Evolutionary conservation across 2,888 invertebrate species (phyloP).

Genomic region (Sceliomorpha sp.): DNA sequence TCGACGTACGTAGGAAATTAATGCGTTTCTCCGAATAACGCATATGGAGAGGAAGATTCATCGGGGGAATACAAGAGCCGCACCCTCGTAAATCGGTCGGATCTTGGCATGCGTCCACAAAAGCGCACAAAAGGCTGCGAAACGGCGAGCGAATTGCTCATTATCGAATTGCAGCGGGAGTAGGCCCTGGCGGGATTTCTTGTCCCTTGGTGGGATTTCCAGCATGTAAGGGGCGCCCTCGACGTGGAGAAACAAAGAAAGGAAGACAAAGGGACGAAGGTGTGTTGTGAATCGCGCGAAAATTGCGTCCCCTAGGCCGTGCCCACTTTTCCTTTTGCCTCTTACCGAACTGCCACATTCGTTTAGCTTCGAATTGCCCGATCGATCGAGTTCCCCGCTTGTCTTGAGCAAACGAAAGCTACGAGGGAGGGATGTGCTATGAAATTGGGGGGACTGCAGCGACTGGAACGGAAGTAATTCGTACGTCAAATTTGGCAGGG

Average conservation of each 20-base stretch:
- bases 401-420: conserved; percentile 30
- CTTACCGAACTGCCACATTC: conserved; percentile 1
- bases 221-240: conserved; percentile 6
- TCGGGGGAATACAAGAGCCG: conserved; percentile 18
- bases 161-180: conserved; percentile 66
- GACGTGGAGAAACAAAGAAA: background rate
- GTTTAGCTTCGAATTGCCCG: conserved; percentile 18
- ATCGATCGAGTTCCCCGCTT: conserved; percentile 25
- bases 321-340: conserved; percentile 2
- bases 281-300: conserved; percentile 14
- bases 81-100: conserved; percentile 42
- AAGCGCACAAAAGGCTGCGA: conserved; percentile 72
- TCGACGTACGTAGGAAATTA: conserved; percentile 19
- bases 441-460: conserved; percentile 13
- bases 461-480: conserved; percentile 29
- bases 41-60: conserved; percentile 4
- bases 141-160: conserved; percentile 75
- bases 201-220: conserved; percentile 5
- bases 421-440: conserved; percentile 19
- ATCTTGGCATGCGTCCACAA: conserved; percentile 65
- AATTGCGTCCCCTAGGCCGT: conserved; percentile 13
- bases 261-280: background rate
- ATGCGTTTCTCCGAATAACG: conserved; percentile 11
- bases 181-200: conserved; percentile 26
- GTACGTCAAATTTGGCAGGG: conserved; percentile 32